phyloP scores from a whole-genome alignment of 2,888 invertebrate species.

The Chaitophorus viminalis region DNA sequence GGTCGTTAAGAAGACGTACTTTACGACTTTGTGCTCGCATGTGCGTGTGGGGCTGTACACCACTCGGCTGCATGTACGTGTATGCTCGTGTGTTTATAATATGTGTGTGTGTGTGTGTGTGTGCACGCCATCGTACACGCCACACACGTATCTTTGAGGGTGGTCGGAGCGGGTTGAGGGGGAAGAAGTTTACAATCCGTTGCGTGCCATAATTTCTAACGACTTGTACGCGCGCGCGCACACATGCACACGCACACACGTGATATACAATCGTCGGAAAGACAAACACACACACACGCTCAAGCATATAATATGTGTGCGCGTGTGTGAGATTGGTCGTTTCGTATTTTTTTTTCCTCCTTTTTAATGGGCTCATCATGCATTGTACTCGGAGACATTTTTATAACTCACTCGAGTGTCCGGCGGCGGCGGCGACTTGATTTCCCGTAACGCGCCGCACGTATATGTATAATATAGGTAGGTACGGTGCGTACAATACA shows the following conservation, averaged over 20 bases:
- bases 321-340: not conserved
- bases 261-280: not conserved
- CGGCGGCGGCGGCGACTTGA: not conserved
- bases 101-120: too few relatives aligned
- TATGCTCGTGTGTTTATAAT: too few relatives aligned
- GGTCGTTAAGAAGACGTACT: conserved; percentile 40
- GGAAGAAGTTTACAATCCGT: conserved; percentile 10
- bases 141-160: too few relatives aligned
- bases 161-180: too few relatives aligned
- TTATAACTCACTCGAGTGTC: conserved; percentile 37
- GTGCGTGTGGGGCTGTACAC: too few relatives aligned
- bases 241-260: not conserved
- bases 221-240: not conserved
- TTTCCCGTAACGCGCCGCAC: not conserved
- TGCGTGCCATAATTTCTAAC: not conserved
- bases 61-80: too few relatives aligned
- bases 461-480: too few relatives aligned
- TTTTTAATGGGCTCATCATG: conserved; percentile 34
- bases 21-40: conserved; percentile 14
- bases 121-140: too few relatives aligned
- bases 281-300: not conserved
- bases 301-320: too few relatives aligned
- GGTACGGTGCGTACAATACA: not conserved
- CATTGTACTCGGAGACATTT: conserved; percentile 32
- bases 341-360: not conserved